phyloP scores from a whole-genome alignment of 2,797 vertebrate genomes.

The Sciaenops ocellatus region DNA sequence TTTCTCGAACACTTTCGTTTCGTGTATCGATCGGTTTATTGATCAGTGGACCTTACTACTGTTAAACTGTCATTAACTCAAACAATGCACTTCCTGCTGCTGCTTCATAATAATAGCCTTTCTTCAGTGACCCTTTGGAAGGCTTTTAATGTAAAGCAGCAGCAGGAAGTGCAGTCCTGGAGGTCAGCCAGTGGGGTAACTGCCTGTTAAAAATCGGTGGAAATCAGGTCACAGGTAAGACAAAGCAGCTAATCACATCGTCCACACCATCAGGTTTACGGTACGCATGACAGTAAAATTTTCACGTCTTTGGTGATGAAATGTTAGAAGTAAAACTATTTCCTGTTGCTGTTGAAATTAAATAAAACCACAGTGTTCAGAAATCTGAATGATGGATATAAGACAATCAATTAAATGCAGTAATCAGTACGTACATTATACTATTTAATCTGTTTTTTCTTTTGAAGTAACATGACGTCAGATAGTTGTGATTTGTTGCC shows the following conservation, averaged over 20 bases:
- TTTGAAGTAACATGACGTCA: too few species aligned
- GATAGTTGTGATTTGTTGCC: too few species aligned
- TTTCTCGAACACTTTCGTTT: conserved; percentile 13
- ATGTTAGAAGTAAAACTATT: neutral
- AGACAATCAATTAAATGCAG: too few species aligned
- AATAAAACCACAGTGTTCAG: conserved; percentile 10
- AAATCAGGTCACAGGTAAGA: neutral
- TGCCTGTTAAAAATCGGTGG: neutral
- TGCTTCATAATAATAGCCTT: conserved; percentile 29
- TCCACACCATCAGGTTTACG: conserved; percentile 4
- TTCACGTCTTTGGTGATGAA: neutral
- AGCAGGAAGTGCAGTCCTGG: neutral
- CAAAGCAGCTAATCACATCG: conserved; percentile 8
- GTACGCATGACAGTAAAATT: conserved; percentile 11
- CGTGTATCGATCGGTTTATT: neutral
- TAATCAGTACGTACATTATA: neutral
- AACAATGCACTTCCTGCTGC: conserved; percentile 14
- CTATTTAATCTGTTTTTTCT: neutral
- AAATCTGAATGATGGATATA: neutral
- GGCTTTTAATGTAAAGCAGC: conserved; percentile 16
- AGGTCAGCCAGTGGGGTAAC: neutral
- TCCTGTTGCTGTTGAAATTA: neutral
- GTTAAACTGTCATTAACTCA: neutral
- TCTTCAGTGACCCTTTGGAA: neutral
- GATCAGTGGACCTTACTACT: neutral